A percentile compares a stretch with the other conserved stretches of the same genome.
These are phyloP conservation scores for Drosophila colorata DNA, from an alignment of 2,888 invertebrate species.

Conservation along the genomic window DNA sequence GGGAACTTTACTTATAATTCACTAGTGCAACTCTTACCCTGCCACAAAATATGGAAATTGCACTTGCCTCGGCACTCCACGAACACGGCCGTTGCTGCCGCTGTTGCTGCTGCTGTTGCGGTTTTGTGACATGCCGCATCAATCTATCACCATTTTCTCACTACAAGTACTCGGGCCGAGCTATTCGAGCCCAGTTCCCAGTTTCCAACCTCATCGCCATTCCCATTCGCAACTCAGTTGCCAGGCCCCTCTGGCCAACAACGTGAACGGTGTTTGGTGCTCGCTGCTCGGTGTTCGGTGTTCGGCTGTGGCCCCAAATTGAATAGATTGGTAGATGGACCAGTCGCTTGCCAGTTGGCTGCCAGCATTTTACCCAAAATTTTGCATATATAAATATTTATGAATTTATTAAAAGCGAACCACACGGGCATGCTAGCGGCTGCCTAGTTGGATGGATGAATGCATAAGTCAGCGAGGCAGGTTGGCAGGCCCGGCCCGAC, in stretches of 20 bases:
- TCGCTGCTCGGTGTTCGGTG: conserved; percentile 19
- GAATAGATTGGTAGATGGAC: conserved; percentile 68
- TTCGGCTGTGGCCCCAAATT: conserved; percentile 56
- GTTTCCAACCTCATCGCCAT: conserved; percentile 5
- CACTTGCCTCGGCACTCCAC: conserved; percentile 40
- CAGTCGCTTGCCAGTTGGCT: conserved; percentile 51
- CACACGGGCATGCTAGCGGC: conserved; percentile 58
- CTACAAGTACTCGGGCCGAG: conserved; percentile 25
- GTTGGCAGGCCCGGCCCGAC: conserved; percentile 24
- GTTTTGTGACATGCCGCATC: conserved; percentile 78
- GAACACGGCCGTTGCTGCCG: conserved; percentile 8
- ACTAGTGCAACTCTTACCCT: conserved; percentile 27
- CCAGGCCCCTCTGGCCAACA: conserved; percentile 11
- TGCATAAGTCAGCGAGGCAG: conserved; percentile 76
- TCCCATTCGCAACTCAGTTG: conserved; percentile 24
- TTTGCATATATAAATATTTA: conserved; percentile 85
- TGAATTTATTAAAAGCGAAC: conserved; percentile 86
- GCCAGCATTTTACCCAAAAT: conserved; percentile 72
- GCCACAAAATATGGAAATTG: conserved; percentile 74
- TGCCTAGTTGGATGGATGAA: conserved; percentile 72
- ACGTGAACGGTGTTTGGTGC: conserved; percentile 25
- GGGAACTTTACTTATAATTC: conserved; percentile 55
- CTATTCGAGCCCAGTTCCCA: conserved; percentile 32
- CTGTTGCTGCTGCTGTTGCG: conserved; percentile 50
- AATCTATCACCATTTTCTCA: conserved; percentile 76